A percentile compares a stretch with the other conserved stretches of the same genome.
These are phyloP conservation scores for Oryzias woworae DNA, from an alignment of 2,113 vertebrate species.

Conservation along the genomic window DNA sequence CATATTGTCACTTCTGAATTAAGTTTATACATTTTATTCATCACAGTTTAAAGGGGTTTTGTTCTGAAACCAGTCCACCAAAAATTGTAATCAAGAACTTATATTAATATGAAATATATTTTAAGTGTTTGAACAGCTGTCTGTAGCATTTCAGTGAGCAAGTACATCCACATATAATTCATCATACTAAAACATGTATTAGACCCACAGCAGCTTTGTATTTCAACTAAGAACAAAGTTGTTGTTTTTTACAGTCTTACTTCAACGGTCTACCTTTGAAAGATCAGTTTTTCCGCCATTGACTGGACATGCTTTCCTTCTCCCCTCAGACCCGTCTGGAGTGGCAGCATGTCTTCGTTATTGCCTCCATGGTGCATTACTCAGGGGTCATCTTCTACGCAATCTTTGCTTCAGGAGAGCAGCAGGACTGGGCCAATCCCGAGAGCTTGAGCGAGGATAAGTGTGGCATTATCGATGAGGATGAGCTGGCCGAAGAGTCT, in stretches of 20 bases:
- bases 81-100: no score
- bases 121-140: background rate
- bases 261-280: slow-evolving; percentile 7
- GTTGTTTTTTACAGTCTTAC: slow-evolving; percentile 12
- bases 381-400: slow-evolving; percentile 94
- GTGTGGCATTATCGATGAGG: slow-evolving; percentile 89
- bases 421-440: slow-evolving; percentile 95
- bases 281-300: slow-evolving; percentile 4
- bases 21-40: no score
- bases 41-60: no score
- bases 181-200: slow-evolving; percentile 22
- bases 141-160: slow-evolving; percentile 11
- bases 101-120: background rate
- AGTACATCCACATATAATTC: slow-evolving; percentile 20
- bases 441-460: slow-evolving; percentile 90
- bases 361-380: slow-evolving; percentile 94
- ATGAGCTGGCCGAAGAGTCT: slow-evolving; percentile 91
- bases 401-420: slow-evolving; percentile 96
- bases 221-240: slow-evolving; percentile 8
- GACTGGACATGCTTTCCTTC: slow-evolving; percentile 31
- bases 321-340: slow-evolving; percentile 88
- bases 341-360: slow-evolving; percentile 97
- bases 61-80: no score
- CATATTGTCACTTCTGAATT: no score
- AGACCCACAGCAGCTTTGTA: slow-evolving; percentile 9